Percentiles rank a stretch among this genome's conserved stretches.
These are phyloP conservation scores for Acronicta aceris DNA, from an alignment of 2,888 invertebrate genomes.

Conservation along the genomic window DNA sequence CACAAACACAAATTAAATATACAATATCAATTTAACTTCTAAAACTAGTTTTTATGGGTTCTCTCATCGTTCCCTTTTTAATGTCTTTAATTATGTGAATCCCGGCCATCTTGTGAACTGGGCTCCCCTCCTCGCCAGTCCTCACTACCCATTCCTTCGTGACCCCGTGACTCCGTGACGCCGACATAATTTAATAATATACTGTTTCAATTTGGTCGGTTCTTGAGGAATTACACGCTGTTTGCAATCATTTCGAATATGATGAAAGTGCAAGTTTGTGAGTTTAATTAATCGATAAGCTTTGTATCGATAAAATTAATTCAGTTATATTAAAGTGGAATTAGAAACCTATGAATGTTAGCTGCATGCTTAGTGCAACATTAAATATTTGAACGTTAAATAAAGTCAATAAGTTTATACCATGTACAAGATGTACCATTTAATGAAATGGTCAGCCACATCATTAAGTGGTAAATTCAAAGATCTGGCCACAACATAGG, in stretches of 20 bases:
- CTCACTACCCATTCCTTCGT: not conserved
- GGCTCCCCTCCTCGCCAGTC: not conserved
- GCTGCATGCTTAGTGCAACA: no score
- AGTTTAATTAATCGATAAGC: constrained; percentile 15
- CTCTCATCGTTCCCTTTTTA: constrained; percentile 37
- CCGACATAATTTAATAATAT: constrained; percentile 13
- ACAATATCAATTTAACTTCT: constrained; percentile 49
- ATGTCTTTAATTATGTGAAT: constrained; percentile 48
- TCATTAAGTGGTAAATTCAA: no score
- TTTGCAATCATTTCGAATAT: constrained; percentile 8
- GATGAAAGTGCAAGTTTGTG: constrained; percentile 2
- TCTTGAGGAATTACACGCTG: constrained; percentile 14
- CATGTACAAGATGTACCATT: no score
- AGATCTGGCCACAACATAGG: no score
- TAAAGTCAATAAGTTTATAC: no score
- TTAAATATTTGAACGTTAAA: no score
- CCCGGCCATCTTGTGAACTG: not conserved
- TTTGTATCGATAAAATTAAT: no score
- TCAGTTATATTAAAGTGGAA: no score
- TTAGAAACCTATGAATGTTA: no score
- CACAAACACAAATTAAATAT: constrained; percentile 11
- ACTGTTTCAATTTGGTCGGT: constrained; percentile 12
- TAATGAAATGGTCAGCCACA: no score
- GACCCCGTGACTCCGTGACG: not conserved
- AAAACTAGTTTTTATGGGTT: constrained; percentile 31